Percentiles rank a stretch among this genome's conserved stretches.
Evolutionary conservation across 2,888 invertebrate genomes (phyloP).

Genomic region (Odontocerum albicorne): DNA sequence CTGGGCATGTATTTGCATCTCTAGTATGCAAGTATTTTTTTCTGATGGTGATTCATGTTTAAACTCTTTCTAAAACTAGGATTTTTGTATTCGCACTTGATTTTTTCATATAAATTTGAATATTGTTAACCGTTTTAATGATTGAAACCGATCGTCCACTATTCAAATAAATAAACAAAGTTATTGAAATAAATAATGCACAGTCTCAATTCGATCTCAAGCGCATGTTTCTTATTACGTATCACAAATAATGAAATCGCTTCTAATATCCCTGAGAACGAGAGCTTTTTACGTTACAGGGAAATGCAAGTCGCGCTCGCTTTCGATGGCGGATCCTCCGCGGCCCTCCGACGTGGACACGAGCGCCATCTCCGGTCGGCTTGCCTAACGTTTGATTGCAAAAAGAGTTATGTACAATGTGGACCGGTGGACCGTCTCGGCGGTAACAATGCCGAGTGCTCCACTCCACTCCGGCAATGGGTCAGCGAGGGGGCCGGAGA

Average conservation of each 20-base stretch:
- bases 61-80: too few relatives aligned
- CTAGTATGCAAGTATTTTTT: too few relatives aligned
- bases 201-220: background rate
- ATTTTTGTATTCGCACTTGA: too few relatives aligned
- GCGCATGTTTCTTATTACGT: background rate
- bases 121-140: too few relatives aligned
- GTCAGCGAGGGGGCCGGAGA: conserved; percentile 8
- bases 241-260: too few relatives aligned
- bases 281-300: conserved; percentile 2
- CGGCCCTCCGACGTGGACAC: background rate
- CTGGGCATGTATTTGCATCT: too few relatives aligned
- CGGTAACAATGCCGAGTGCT: conserved; percentile 17
- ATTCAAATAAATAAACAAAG: too few relatives aligned
- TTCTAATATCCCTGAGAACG: too few relatives aligned
- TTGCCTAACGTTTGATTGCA: conserved; percentile 2
- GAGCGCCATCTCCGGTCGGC: conserved; percentile 17
- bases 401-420: conserved; percentile 5
- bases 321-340: background rate
- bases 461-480: conserved; percentile 18
- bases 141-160: too few relatives aligned
- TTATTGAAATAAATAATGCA: too few relatives aligned
- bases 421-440: conserved; percentile 5
- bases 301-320: conserved; percentile 12
- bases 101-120: too few relatives aligned
- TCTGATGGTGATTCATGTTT: too few relatives aligned